These are phyloP conservation scores for Paguma larvata DNA, from an alignment of 2,797 vertebrate genomes.

Conservation along the genomic window DNA sequence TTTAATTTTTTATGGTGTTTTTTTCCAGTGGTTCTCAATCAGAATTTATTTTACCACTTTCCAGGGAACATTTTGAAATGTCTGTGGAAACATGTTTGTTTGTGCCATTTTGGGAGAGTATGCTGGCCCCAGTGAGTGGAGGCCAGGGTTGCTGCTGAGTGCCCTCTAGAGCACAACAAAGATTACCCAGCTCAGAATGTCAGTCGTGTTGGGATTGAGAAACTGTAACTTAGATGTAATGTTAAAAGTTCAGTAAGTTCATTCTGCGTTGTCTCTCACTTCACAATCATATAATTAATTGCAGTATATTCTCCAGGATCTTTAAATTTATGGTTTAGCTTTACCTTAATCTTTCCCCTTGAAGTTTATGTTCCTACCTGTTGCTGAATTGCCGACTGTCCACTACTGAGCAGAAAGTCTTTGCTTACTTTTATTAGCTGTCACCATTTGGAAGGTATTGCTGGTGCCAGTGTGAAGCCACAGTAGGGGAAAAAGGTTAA, in stretches of 20 bases:
- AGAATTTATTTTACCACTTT: not conserved
- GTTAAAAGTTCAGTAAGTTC: slow-evolving; percentile 19
- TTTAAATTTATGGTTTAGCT: slow-evolving; percentile 31
- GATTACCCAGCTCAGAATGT: not conserved
- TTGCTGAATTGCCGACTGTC: slow-evolving; percentile 30
- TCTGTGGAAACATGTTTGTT: not conserved
- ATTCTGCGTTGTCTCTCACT: not conserved
- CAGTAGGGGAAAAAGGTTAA: slow-evolving; percentile 14
- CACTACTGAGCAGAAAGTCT: slow-evolving; percentile 20
- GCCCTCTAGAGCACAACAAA: not conserved
- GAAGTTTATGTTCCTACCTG: slow-evolving; percentile 25
- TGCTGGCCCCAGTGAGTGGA: not conserved
- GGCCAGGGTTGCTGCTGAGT: not conserved
- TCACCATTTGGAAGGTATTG: not conserved
- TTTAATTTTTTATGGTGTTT: not conserved
- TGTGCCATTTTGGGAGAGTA: not conserved
- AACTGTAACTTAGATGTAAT: not conserved
- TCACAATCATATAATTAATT: not conserved
- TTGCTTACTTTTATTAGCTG: slow-evolving; percentile 27
- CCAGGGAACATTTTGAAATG: not conserved
- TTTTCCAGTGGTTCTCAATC: not conserved
- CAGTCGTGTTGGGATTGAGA: not conserved
- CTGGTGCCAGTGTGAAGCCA: slow-evolving; percentile 48
- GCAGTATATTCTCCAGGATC: not conserved
- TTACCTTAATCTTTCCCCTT: slow-evolving; percentile 48